A percentile compares a stretch with the other conserved stretches of the same genome.
Conservation (phyloP, 2,797 vertebrate species). For the Rousettus madagascariensis region DNA sequence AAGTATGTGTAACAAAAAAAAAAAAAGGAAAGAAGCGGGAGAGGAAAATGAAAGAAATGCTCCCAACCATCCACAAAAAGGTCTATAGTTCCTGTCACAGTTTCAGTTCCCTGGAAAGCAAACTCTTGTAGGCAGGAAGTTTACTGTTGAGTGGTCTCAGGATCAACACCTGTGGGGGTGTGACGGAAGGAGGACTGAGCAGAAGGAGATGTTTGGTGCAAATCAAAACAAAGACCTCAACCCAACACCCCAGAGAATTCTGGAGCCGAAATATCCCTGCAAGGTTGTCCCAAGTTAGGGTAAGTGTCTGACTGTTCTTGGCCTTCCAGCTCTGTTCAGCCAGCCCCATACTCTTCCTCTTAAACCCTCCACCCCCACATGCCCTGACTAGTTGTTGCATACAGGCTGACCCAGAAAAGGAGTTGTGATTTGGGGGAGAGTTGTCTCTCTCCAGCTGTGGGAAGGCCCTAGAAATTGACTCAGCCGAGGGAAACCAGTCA, state of each 20-base stretch:
- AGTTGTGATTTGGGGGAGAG: not conserved
- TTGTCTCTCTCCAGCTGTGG: not conserved
- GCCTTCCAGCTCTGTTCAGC: not conserved
- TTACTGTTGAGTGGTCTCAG: not conserved
- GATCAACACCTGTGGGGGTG: not conserved
- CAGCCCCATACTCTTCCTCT: not conserved
- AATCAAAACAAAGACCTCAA: not conserved
- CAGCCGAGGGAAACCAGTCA: not conserved
- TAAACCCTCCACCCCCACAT: fast-evolving
- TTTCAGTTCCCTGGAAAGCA: not conserved
- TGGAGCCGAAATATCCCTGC: not conserved
- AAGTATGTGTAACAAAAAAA: not conserved
- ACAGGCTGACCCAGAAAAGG: not conserved
- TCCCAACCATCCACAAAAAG: not conserved
- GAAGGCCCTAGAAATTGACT: not conserved
- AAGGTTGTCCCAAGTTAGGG: not conserved
- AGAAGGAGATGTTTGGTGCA: not conserved
- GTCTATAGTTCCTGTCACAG: not conserved
- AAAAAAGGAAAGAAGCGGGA: not conserved
- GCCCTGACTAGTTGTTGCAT: not conserved
- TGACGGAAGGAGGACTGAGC: not conserved
- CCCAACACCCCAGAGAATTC: not conserved
- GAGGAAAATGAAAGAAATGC: not conserved
- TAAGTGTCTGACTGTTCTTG: not conserved
- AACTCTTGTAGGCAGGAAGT: not conserved